phyloP scores from a whole-genome alignment of 2,888 invertebrate genomes.

The Neria commutata region DNA sequence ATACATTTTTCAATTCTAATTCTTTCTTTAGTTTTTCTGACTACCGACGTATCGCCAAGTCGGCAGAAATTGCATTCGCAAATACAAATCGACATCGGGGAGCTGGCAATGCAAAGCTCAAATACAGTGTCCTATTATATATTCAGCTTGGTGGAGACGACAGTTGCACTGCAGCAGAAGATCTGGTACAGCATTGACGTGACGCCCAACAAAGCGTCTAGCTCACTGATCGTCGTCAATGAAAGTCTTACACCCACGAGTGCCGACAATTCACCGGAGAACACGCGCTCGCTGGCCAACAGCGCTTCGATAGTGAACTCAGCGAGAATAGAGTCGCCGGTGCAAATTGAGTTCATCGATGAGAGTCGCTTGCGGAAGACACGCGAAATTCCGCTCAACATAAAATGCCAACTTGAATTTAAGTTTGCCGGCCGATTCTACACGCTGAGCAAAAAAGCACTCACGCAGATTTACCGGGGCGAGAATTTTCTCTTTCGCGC shows the following conservation, averaged over 20 bases:
- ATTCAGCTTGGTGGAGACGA: slow-evolving; percentile 57
- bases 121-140: slow-evolving; percentile 57
- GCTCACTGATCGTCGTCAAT: slow-evolving; percentile 10
- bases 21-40: slow-evolving; percentile 64
- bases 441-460: slow-evolving; percentile 55
- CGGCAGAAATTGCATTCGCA: slow-evolving; percentile 63
- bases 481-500: slow-evolving; percentile 61
- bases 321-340: slow-evolving; percentile 45
- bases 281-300: slow-evolving; percentile 31
- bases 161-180: slow-evolving; percentile 56
- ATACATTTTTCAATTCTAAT: slow-evolving; percentile 2
- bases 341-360: slow-evolving; percentile 58
- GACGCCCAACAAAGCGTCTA: slow-evolving; percentile 31
- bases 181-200: slow-evolving; percentile 58
- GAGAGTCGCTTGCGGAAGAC: slow-evolving; percentile 56
- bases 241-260: slow-evolving; percentile 38
- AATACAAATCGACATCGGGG: slow-evolving; percentile 60
- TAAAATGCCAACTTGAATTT: slow-evolving; percentile 56
- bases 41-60: slow-evolving; percentile 63
- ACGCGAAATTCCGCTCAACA: slow-evolving; percentile 52
- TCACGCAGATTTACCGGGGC: slow-evolving; percentile 55
- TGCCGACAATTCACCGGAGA: slow-evolving; percentile 53
- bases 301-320: slow-evolving; percentile 22
- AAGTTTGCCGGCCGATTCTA: slow-evolving; percentile 58
- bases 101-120: slow-evolving; percentile 54